Evolutionary conservation across 2,113 vertebrate species (phyloP).

Genomic region (Caranx ignobilis): DNA sequence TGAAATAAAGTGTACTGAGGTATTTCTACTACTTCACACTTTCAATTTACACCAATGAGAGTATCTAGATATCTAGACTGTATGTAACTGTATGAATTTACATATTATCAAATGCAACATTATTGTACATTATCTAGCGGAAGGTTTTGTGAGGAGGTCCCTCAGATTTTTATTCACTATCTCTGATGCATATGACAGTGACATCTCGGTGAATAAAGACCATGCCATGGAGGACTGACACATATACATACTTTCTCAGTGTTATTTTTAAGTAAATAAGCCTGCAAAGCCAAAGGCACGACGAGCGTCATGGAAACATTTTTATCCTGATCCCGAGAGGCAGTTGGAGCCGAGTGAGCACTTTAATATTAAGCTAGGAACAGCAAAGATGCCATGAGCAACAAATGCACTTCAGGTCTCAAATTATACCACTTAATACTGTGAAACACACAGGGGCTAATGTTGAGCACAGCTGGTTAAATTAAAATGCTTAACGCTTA

Average conservation of each 20-base stretch:
- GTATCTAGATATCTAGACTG: background rate
- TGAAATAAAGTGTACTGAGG: background rate
- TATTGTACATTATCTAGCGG: background rate
- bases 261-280: conserved; percentile 36
- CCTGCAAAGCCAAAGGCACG: conserved; percentile 25
- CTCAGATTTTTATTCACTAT: background rate
- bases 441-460: background rate
- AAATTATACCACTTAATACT: background rate
- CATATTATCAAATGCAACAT: background rate
- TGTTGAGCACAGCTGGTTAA: background rate
- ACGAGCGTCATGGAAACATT: conserved; percentile 62
- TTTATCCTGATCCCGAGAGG: conserved; percentile 28
- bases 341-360: conserved; percentile 3
- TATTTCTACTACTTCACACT: background rate
- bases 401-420: background rate
- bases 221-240: background rate
- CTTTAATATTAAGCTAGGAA: conserved; percentile 2
- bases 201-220: background rate
- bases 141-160: background rate
- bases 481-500: background rate
- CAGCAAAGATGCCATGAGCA: background rate
- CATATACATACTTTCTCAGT: background rate
- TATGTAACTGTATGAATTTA: background rate
- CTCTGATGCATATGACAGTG: too few species aligned
- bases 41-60: background rate